These are phyloP conservation scores for Drosophila elegans DNA, from an alignment of 1,140 invertebrate species.

Conservation along the genomic window DNA sequence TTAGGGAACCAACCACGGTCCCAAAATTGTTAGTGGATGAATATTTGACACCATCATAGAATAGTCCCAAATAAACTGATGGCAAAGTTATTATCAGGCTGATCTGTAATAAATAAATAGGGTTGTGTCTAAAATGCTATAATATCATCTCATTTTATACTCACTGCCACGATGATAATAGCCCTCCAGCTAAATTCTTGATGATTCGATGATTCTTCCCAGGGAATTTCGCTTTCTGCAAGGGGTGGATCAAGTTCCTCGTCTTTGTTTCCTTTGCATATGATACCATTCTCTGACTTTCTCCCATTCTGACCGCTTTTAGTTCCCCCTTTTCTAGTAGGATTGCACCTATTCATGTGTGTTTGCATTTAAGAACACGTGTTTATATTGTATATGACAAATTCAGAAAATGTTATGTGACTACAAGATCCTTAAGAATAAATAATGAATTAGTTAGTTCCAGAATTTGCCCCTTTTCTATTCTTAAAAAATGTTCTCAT, in stretches of 20 bases:
- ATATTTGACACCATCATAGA: neutral
- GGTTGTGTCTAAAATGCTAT: neutral
- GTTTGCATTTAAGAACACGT: too few species aligned
- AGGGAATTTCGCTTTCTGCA: neutral
- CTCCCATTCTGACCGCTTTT: neutral
- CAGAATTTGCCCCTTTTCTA: too few species aligned
- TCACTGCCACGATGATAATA: slow-evolving; percentile 10
- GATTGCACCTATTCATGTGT: neutral
- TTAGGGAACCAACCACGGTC: neutral
- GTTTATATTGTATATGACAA: neutral
- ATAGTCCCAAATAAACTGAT: neutral
- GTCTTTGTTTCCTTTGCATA: neutral
- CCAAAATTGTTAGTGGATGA: neutral
- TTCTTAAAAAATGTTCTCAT: too few species aligned
- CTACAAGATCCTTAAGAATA: neutral
- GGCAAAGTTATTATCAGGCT: neutral
- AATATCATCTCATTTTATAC: neutral
- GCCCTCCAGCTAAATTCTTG: neutral
- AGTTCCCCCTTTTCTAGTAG: neutral
- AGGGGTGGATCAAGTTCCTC: neutral
- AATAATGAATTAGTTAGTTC: neutral
- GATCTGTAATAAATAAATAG: neutral
- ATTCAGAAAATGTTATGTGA: neutral
- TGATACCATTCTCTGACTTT: neutral
- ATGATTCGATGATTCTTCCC: neutral